Conservation (phyloP, 1,140 invertebrate species). For the Hesperophylax magnus region DNA sequence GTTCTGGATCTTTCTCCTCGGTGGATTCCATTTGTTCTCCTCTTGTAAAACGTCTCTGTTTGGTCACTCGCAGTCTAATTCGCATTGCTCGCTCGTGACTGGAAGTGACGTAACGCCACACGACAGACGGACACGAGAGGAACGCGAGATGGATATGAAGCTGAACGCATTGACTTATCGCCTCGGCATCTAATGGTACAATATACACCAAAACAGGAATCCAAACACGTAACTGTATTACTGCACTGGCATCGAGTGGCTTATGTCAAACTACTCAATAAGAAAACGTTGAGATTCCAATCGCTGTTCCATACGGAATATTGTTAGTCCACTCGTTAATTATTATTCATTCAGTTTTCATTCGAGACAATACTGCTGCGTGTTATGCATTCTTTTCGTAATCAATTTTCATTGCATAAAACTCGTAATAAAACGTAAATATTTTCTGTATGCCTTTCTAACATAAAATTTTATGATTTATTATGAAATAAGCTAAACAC, state of each 20-base stretch:
- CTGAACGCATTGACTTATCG: constrained; percentile 35
- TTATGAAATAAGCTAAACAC: no score
- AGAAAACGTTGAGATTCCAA: neutral
- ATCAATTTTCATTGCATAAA: no score
- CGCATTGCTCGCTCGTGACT: constrained; percentile 13
- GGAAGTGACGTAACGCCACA: neutral
- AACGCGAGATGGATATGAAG: constrained; percentile 19
- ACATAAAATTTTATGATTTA: no score
- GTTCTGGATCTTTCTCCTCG: neutral
- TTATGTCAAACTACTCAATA: constrained; percentile 2
- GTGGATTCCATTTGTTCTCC: neutral
- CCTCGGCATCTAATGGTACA: constrained; percentile 32
- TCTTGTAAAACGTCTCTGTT: constrained; percentile 4
- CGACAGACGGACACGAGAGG: constrained; percentile 27
- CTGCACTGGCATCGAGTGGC: neutral
- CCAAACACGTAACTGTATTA: constrained; percentile 2
- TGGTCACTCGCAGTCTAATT: constrained; percentile 22
- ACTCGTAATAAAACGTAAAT: no score
- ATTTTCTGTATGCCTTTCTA: no score
- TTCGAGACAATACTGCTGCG: neutral
- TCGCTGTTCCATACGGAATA: neutral
- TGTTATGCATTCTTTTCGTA: no score
- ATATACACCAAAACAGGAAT: constrained; percentile 18
- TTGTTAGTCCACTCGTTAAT: neutral
- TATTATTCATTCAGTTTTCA: neutral